Evolutionary conservation across 2,113 vertebrate genomes (phyloP).

Genomic region (Rissa tridactyla): DNA sequence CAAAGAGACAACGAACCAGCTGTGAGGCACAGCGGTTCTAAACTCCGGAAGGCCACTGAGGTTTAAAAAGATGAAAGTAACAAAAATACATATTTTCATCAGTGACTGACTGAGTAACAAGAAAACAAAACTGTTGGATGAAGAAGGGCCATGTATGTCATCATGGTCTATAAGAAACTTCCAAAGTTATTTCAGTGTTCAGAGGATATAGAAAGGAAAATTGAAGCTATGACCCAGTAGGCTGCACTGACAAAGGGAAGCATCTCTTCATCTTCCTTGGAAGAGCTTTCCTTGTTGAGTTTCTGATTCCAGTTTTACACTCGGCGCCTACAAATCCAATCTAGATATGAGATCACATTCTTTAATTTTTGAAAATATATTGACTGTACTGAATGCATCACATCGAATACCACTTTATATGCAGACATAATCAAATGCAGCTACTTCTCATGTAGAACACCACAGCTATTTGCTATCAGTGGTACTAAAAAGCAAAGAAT

Average conservation of each 20-base stretch:
- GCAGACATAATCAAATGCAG: neutral
- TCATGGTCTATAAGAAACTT: neutral
- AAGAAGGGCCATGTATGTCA: neutral
- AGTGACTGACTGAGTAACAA: neutral
- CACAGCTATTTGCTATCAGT: neutral
- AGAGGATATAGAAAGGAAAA: neutral
- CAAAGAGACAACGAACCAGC: neutral
- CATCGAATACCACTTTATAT: neutral
- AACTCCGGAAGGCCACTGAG: neutral
- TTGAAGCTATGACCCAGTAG: neutral
- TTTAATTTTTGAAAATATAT: neutral
- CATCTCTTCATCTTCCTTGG: neutral
- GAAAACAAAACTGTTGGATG: neutral
- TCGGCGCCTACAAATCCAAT: neutral
- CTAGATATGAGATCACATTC: neutral
- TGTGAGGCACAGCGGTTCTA: neutral
- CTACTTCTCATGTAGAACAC: neutral
- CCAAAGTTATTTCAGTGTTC: neutral
- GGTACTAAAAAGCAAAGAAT: neutral
- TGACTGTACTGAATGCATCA: rapidly evolving
- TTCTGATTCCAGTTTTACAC: neutral
- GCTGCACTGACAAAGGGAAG: neutral
- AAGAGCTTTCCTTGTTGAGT: neutral
- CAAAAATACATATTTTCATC: neutral
- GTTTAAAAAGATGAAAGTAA: neutral